A percentile compares a stretch with the other conserved stretches of the same genome.
Evolutionary conservation across 2,797 vertebrate genomes (phyloP).

Genomic region (Acanthornis magna): DNA sequence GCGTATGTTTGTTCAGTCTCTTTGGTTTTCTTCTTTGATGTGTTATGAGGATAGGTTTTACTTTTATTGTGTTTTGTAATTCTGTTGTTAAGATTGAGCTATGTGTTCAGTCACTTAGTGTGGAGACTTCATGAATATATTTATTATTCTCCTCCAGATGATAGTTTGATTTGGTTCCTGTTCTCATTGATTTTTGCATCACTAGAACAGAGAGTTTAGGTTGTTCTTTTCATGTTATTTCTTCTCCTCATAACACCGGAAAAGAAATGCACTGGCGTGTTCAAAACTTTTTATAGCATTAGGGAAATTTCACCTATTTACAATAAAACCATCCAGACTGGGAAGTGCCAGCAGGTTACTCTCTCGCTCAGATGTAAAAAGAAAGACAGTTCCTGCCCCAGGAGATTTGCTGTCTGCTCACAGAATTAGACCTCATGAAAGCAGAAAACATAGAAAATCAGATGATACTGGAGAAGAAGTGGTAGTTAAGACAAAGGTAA

Average conservation of each 20-base stretch:
- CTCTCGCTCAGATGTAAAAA: not conserved
- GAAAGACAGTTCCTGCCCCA: not conserved
- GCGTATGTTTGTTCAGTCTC: not conserved
- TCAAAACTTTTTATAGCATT: not conserved
- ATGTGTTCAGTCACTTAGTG: not conserved
- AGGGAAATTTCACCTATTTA: not conserved
- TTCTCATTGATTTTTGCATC: not conserved
- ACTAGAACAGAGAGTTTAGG: not conserved
- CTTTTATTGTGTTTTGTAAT: not conserved
- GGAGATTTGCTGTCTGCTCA: not conserved
- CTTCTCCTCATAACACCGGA: not conserved
- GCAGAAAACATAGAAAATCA: not conserved
- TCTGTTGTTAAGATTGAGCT: not conserved
- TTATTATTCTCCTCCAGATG: not conserved
- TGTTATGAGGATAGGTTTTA: not conserved
- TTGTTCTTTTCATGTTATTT: not conserved
- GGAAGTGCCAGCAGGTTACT: not conserved
- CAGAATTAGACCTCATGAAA: not conserved
- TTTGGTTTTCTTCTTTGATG: not conserved
- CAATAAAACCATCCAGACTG: not conserved
- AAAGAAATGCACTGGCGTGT: not conserved
- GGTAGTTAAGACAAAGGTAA: not conserved
- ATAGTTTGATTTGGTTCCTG: not conserved
- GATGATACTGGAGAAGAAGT: not conserved
- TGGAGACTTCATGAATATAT: not conserved